These are phyloP conservation scores for Esox lucius DNA, from an alignment of 2,797 vertebrate species.

Conservation along the genomic window DNA sequence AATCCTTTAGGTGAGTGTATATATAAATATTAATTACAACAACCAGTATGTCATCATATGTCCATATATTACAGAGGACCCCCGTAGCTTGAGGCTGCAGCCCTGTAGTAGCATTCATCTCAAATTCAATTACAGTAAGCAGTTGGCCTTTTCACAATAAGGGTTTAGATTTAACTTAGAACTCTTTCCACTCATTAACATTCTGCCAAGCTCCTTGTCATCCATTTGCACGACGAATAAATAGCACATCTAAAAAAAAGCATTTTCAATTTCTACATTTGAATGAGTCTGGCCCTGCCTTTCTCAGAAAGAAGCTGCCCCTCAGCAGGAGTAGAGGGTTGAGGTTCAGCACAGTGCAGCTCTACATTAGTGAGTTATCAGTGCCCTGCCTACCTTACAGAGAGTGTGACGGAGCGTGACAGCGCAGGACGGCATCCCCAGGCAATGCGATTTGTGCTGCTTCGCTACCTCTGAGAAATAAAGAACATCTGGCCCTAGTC, in stretches of 20 bases:
- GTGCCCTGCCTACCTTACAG: constrained; percentile 21
- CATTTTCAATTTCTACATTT: neutral
- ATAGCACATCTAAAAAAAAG: neutral
- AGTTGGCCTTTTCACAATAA: neutral
- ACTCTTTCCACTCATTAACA: neutral
- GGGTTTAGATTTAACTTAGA: neutral
- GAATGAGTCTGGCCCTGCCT: neutral
- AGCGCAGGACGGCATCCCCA: constrained; percentile 5
- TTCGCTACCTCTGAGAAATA: constrained; percentile 10
- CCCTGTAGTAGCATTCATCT: neutral
- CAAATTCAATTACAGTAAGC: neutral
- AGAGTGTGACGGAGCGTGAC: constrained; percentile 8
- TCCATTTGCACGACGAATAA: neutral
- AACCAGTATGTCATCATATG: neutral
- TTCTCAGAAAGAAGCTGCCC: neutral
- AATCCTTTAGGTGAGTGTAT: too few species aligned
- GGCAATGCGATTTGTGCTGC: constrained; percentile 10
- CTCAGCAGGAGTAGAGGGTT: neutral
- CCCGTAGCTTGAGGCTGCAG: neutral
- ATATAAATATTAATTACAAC: neutral
- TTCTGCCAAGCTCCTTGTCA: neutral
- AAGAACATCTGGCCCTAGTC: constrained; percentile 8
- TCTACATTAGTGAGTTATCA: neutral
- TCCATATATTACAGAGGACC: neutral
- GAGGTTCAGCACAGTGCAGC: neutral